Evolutionary conservation across 2,888 invertebrate genomes (phyloP).

Genomic region (Drosophila eohydei): DNA sequence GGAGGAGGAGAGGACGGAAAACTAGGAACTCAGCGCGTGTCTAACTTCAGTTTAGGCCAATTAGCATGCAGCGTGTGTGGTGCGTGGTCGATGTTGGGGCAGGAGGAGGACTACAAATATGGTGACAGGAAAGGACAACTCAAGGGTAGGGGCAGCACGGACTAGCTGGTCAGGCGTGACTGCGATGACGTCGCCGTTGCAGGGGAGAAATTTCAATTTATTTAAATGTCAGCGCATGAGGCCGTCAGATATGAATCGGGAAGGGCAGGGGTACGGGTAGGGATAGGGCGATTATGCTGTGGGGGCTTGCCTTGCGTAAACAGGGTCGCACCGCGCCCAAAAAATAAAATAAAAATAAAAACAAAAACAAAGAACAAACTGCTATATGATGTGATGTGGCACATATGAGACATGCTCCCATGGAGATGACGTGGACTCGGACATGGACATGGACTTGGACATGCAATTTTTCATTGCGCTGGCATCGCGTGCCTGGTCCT

Average conservation of each 20-base stretch:
- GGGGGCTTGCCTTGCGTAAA: slow-evolving; percentile 14
- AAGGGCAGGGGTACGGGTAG: background rate
- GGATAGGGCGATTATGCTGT: slow-evolving; percentile 1
- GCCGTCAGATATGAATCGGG: background rate
- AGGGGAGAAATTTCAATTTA: slow-evolving; percentile 75
- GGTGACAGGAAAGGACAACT: background rate
- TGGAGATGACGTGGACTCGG: slow-evolving; percentile 53
- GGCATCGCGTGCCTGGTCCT: slow-evolving; percentile 59
- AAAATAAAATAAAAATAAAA: slow-evolving; percentile 49
- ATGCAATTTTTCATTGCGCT: slow-evolving; percentile 71
- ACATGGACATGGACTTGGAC: slow-evolving; percentile 71
- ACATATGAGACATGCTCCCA: slow-evolving; percentile 3
- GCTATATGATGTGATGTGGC: slow-evolving; percentile 18
- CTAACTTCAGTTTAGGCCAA: slow-evolving; percentile 58
- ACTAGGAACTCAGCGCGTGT: slow-evolving; percentile 50
- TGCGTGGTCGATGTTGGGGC: background rate
- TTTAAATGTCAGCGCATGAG: slow-evolving; percentile 67
- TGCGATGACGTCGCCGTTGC: slow-evolving; percentile 72
- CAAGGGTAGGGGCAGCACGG: background rate
- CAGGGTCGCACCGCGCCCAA: slow-evolving; percentile 63
- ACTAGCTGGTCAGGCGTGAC: slow-evolving; percentile 68
- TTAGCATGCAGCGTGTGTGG: slow-evolving; percentile 72
- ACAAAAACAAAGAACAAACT: slow-evolving; percentile 52
- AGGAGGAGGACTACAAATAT: slow-evolving; percentile 1
- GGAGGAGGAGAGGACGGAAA: background rate